These are phyloP conservation scores for Laticauda colubrina DNA, from an alignment of 2,113 vertebrate species.

Conservation along the genomic window DNA sequence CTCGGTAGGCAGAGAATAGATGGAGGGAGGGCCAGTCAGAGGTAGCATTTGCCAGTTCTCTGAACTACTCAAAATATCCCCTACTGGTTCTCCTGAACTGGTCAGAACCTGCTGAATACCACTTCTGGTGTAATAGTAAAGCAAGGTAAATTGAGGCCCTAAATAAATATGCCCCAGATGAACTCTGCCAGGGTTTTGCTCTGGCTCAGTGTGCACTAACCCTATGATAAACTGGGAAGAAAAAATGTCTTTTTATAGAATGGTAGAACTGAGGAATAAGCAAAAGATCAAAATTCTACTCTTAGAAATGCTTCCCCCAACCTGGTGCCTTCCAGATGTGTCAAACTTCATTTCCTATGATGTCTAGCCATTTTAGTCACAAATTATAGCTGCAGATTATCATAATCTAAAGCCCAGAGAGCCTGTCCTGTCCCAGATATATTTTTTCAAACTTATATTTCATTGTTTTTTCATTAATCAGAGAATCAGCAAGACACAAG, in stretches of 20 bases:
- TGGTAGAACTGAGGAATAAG: neutral
- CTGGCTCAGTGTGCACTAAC: neutral
- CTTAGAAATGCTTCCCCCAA: neutral
- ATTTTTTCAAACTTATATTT: neutral
- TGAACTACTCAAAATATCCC: too few species aligned
- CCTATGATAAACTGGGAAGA: neutral
- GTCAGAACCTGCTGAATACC: too few species aligned
- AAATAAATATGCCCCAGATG: slow-evolving; percentile 8
- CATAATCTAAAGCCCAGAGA: neutral
- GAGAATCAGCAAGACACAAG: too few species aligned
- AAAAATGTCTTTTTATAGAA: neutral
- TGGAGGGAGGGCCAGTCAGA: too few species aligned
- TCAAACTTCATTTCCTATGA: neutral
- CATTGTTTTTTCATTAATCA: too few species aligned
- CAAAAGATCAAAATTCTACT: neutral
- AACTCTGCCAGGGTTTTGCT: neutral
- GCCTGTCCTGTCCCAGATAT: neutral
- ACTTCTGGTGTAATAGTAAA: neutral
- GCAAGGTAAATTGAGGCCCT: neutral
- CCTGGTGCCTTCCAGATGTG: neutral
- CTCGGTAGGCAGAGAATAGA: too few species aligned
- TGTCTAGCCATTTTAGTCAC: neutral
- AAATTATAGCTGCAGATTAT: neutral
- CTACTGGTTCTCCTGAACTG: too few species aligned
- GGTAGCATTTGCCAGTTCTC: too few species aligned